Base-by-base conservation (phyloP, 2,797 vertebrate species). In the Bradypodion ventrale region DNA sequence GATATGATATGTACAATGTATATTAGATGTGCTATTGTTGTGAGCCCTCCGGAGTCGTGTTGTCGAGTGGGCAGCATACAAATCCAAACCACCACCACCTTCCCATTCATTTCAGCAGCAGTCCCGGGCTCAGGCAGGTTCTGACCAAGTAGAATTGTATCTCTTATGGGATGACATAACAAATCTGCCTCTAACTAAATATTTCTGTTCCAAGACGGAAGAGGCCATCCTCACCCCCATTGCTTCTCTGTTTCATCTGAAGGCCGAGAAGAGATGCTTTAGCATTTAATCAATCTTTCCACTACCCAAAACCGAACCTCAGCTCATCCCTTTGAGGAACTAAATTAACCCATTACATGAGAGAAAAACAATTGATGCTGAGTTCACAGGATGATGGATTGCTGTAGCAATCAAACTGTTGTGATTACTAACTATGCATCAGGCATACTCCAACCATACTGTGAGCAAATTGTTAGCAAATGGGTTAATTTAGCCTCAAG, bases 401-500 rank as follows among this genome's bases (percentile, higher is more conserved):
- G 35, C 46, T n/a, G 63, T 60, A 73, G 29, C 0, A n/a, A 4
- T n/a, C 52, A 62, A 62, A 62, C 23, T 0, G 42, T 5, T 76
- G 40, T n/a, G 78, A 68, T 16, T 10, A 83, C 56, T 0, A n/a
- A 37, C 29, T 37, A 66, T 10, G 29, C 35, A 69, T 32, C 73
- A 37, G 8, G 15, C 87, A 81, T 0, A 0, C n/a, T 49, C 27
- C 70, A 70, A 21, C 25, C 69, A 35, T 2, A 66, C 79, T 70
- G 32, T n/a, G 19, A 86, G 25, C 0, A 75, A 87, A 68, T 73
- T 79, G 82, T 72, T 83, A 44, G 32, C 42, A 83, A 59, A 59
- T n/a, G 76, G 87, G 68, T 90, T 78, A 87, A 89, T 75, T 72
- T 44, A 80, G 78, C 68, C 42, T 21, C 72, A n/a, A 80, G 74